Evolutionary conservation across 2,888 invertebrate species (phyloP), one percentile per base, ranked within the genome.

Genomic region (Ectemnius cavifrons): DNA sequence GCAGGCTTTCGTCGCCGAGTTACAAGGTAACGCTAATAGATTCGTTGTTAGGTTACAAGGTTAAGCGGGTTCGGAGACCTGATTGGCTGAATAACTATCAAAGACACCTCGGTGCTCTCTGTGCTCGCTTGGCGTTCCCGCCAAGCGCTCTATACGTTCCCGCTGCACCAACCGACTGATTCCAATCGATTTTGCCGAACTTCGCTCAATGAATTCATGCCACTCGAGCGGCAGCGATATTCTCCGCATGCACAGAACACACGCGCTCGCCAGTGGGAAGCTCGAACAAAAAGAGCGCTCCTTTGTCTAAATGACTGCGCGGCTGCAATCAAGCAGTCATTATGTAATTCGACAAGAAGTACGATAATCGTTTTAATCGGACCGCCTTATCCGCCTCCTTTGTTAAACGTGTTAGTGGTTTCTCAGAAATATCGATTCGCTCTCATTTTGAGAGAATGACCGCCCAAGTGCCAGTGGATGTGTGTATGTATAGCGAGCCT

Each of bases 11-110:
- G 28, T 67, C 61, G 64, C 66, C 65, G 59, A 37, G 58, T 46
- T 73, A 66, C 63, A 72, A 79, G 68, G 68, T 68, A 58, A 74
- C 49, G 23, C 66, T 66, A 70, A 77, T 66, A 58, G 63, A 63
- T 71, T 61, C 71, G 68, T 72, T 63, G 66, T 67, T 81, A 68
- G 62, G 70, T 77, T 75, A 74, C 73, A 79, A 81, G 79, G 77
- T 79, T 73, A 77, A 70, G 56, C 63, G 66, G 71, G 69, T 79
- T 73, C 66, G 70, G 57, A 45, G 69, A 79, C 64, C 63, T 47
- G 67, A 63, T 71, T 74, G 75, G 73, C 64, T 60, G 60, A 81
- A 45, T 69, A 71, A 70, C 65, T 57, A 18, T 71, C 28, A 18
- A 5, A 65, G 69, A 71, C 63, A 70, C 23, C 57, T 75, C 37